These are phyloP conservation scores for Chaetodon auriga DNA, from an alignment of 2,113 vertebrate species.

Conservation along the genomic window DNA sequence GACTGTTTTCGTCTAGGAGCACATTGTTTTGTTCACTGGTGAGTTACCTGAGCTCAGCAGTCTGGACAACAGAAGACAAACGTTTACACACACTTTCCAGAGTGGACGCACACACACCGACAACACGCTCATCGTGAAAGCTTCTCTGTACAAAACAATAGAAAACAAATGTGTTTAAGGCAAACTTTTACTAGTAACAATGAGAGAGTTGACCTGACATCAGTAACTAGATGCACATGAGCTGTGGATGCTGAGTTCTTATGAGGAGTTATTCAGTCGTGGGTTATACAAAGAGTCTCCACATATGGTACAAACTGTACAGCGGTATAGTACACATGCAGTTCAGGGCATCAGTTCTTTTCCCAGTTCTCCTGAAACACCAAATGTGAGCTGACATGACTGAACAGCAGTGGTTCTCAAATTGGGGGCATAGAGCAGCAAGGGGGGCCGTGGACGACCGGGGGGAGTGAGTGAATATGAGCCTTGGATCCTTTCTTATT, in stretches of 20 bases:
- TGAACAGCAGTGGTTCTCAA: too few relatives aligned
- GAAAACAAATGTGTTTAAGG: slow-evolving; percentile 61
- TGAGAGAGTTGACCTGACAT: slow-evolving; percentile 27
- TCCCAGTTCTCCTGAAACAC: slow-evolving; percentile 24
- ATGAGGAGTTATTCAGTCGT: slow-evolving; percentile 2
- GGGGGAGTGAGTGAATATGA: too few relatives aligned
- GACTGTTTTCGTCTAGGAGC: slow-evolving; percentile 1
- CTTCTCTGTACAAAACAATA: slow-evolving; percentile 37
- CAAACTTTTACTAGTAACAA: slow-evolving; percentile 56
- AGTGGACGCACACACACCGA: slow-evolving; percentile 5
- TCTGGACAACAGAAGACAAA: slow-evolving; percentile 49
- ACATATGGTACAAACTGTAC: slow-evolving; percentile 30
- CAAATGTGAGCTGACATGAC: neutral
- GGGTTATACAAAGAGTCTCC: slow-evolving; percentile 24
- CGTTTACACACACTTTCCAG: slow-evolving; percentile 38
- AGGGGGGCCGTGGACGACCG: too few relatives aligned
- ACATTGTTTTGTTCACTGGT: slow-evolving; percentile 41
- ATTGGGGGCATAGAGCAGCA: too few relatives aligned
- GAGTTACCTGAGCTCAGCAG: slow-evolving; percentile 68
- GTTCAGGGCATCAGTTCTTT: neutral
- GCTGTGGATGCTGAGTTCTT: neutral
- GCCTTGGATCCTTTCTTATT: too few relatives aligned
- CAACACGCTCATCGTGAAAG: neutral
- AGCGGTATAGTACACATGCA: slow-evolving; percentile 31
- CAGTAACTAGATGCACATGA: slow-evolving; percentile 18